Percentiles rank a stretch among this genome's conserved stretches.
phyloP scores from a whole-genome alignment of 2,888 invertebrate species.

The Parnassius orleans region DNA sequence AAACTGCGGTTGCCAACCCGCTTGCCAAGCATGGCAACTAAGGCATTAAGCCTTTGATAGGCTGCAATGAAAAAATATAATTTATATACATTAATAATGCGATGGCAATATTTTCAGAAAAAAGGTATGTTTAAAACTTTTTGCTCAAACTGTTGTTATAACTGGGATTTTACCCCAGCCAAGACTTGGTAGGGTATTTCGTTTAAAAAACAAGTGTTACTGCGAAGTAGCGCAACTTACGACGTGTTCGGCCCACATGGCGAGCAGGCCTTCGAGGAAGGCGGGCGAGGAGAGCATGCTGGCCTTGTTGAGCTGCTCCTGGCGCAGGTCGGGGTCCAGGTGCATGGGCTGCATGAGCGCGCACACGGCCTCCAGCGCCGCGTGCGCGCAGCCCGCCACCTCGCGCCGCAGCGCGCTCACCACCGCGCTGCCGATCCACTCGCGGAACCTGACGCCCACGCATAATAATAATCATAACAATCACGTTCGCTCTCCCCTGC shows the following conservation, averaged over 20 bases:
- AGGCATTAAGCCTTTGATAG: too few relatives aligned
- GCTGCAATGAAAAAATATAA: too few relatives aligned
- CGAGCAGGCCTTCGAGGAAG: conserved; percentile 95
- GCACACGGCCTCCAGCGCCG: conserved; percentile 98
- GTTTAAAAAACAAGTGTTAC: too few relatives aligned
- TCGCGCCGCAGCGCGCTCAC: conserved; percentile 95
- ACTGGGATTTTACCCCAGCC: too few relatives aligned
- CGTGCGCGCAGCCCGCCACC: conserved; percentile 94
- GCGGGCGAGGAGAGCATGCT: conserved; percentile 94
- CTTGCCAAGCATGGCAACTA: too few relatives aligned
- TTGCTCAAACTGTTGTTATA: too few relatives aligned
- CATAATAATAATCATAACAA: not conserved
- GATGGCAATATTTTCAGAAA: too few relatives aligned
- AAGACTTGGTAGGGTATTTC: too few relatives aligned
- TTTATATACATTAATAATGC: too few relatives aligned
- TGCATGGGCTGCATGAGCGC: conserved; percentile 99
- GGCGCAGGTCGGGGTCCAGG: conserved; percentile 96
- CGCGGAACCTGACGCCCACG: conserved; percentile 87
- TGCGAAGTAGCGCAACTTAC: conserved; percentile 76
- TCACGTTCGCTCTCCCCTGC: too few relatives aligned
- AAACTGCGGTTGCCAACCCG: too few relatives aligned
- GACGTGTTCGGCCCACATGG: conserved; percentile 97
- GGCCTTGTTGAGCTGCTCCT: conserved; percentile 99
- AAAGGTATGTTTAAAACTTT: too few relatives aligned
- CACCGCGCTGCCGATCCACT: conserved; percentile 95